phyloP scores from a whole-genome alignment of 1,140 invertebrate species.

The Meloidogyne hapla region DNA sequence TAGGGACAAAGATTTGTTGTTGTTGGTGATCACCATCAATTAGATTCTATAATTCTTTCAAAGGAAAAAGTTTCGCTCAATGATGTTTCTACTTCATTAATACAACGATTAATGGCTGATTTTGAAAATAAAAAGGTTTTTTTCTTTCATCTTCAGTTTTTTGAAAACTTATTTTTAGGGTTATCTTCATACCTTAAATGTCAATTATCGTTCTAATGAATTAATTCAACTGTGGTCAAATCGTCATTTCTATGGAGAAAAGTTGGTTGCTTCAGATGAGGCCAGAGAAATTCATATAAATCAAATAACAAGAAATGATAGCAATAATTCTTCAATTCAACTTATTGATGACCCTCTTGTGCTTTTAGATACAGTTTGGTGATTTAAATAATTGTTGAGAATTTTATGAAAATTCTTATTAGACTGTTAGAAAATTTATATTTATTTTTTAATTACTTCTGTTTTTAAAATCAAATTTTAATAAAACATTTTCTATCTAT shows the following conservation, averaged over 20 bases:
- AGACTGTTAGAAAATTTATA: background rate
- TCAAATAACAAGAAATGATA: background rate
- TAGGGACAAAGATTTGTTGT: slow-evolving; percentile 28
- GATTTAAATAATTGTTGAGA: background rate
- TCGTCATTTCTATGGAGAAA: slow-evolving; percentile 20
- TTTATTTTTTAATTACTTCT: background rate
- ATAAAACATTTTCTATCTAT: no score
- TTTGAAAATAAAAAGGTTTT: slow-evolving; percentile 16
- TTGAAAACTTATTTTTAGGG: slow-evolving; percentile 14
- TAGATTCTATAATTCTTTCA: slow-evolving; percentile 20
- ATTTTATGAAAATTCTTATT: background rate
- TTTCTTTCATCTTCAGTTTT: no score
- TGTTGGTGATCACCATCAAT: slow-evolving; percentile 37
- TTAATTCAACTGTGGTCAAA: slow-evolving; percentile 41
- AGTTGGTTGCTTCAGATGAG: background rate
- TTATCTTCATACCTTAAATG: slow-evolving; percentile 11
- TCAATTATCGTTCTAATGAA: slow-evolving; percentile 43
- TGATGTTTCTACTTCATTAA: background rate
- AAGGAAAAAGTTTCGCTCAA: background rate
- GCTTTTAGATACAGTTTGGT: slow-evolving; percentile 28
- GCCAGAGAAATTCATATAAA: slow-evolving; percentile 2
- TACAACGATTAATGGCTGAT: background rate
- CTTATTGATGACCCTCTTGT: slow-evolving; percentile 37
- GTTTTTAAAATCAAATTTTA: no score
- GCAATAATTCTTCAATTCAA: slow-evolving; percentile 10